These are phyloP conservation scores for Malurus leucopterus DNA, from an alignment of 2,797 vertebrate genomes.

Conservation along the genomic window DNA sequence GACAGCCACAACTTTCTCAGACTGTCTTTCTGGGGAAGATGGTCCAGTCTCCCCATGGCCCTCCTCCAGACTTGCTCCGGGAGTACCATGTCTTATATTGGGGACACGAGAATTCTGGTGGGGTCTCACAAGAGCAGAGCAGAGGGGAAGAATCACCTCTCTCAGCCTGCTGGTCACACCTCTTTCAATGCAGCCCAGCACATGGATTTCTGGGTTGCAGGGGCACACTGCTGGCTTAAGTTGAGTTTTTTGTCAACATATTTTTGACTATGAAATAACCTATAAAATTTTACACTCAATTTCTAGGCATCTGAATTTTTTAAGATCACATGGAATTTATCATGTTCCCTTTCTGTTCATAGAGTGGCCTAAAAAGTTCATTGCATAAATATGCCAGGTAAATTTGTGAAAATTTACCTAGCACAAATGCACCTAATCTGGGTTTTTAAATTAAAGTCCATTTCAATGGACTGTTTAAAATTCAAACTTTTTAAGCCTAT, in stretches of 20 bases:
- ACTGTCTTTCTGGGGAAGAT: background rate
- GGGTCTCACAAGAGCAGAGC: background rate
- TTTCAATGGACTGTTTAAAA: background rate
- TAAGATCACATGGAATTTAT: background rate
- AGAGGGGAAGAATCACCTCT: background rate
- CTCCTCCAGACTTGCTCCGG: background rate
- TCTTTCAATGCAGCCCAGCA: background rate
- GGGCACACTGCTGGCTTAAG: background rate
- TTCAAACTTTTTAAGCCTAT: background rate
- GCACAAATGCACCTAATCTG: background rate
- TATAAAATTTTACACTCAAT: background rate
- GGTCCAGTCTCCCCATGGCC: background rate
- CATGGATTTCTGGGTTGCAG: background rate
- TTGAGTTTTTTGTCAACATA: background rate
- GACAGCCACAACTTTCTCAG: background rate
- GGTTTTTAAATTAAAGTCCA: background rate
- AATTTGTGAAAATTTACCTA: background rate
- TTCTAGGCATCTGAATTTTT: background rate
- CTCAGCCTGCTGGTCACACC: background rate
- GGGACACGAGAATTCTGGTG: background rate
- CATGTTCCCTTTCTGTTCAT: background rate
- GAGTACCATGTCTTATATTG: no score
- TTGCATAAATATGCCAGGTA: background rate
- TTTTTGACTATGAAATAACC: background rate
- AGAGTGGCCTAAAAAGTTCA: background rate